Evolutionary conservation across 37 sponge, comb jelly and placozoan genomes (phyloP).

Genomic region (Mnemiopsis leidyi): DNA sequence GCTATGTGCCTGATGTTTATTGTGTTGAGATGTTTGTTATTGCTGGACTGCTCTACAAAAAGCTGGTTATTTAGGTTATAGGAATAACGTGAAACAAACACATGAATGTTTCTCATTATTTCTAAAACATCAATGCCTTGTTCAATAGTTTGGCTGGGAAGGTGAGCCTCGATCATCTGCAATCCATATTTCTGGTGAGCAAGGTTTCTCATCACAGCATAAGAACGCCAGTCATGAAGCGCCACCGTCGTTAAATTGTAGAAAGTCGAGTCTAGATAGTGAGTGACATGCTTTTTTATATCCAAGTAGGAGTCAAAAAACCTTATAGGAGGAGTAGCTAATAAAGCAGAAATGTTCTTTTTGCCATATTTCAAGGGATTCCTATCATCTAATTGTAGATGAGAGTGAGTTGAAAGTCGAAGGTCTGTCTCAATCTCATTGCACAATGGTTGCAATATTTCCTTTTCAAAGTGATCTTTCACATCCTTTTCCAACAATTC

Average conservation of each 20-base stretch:
- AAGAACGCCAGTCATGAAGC: conserved; percentile 95
- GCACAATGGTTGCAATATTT: conserved; percentile 80
- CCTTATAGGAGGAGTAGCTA: conserved; percentile 81
- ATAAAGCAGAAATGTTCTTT: conserved; percentile 78
- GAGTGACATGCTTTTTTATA: conserved; percentile 80
- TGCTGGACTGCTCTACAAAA: conserved; percentile 84
- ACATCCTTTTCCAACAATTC: conserved; percentile 68
- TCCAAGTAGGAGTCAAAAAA: conserved; percentile 88
- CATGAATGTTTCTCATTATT: conserved; percentile 96
- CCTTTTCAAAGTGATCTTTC: conserved; percentile 72
- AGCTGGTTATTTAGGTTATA: conserved; percentile 99
- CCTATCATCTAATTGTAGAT: conserved; percentile 89
- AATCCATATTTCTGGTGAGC: conserved; percentile 96
- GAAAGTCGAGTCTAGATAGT: conserved; percentile 92
- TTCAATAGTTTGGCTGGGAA: conserved; percentile 94
- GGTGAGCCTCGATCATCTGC: conserved; percentile 91
- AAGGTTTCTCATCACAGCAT: conserved; percentile 91
- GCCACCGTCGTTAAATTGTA: conserved; percentile 97
- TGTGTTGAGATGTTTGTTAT: conserved; percentile 90
- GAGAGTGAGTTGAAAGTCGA: conserved; percentile 80
- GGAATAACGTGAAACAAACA: conserved; percentile 86
- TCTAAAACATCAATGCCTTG: conserved; percentile 97
- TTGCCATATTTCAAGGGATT: conserved; percentile 91
- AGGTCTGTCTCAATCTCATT: conserved; percentile 86
- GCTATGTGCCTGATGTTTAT: conserved; percentile 97